Evolutionary conservation across 2,888 invertebrate species (phyloP).

Genomic region (Bruchidius siliquastri): DNA sequence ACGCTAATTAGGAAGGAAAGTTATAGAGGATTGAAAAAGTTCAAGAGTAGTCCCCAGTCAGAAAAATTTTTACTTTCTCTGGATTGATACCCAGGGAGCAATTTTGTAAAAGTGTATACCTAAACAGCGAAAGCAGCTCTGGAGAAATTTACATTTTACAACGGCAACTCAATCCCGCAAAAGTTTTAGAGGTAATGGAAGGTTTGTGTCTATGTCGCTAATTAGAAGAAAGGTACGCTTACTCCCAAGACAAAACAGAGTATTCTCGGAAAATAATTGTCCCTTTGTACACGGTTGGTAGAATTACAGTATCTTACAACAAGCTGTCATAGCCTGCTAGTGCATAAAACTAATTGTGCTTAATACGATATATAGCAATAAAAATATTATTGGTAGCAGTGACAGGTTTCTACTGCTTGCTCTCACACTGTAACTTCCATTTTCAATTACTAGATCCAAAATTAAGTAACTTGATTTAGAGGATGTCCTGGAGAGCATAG

Average conservation of each 20-base stretch:
- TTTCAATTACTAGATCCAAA: not conserved
- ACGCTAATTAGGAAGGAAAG: not conserved
- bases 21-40: not conserved
- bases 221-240: not conserved
- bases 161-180: not conserved
- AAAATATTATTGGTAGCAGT: too few species aligned
- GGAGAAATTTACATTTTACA: not conserved
- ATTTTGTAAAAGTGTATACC: not conserved
- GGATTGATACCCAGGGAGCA: not conserved
- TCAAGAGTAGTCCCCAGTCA: not conserved
- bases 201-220: not conserved
- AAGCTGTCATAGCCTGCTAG: too few species aligned
- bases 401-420: too few species aligned
- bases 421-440: not conserved
- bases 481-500: conserved; percentile 19
- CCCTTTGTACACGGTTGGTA: too few species aligned
- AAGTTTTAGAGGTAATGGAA: not conserved
- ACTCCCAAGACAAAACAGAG: not conserved
- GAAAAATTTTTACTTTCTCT: not conserved
- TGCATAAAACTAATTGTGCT: too few species aligned
- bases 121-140: not conserved
- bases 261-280: not conserved
- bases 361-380: too few species aligned
- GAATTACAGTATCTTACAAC: too few species aligned
- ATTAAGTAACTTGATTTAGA: conserved; percentile 8